Conservation (phyloP, 2,797 vertebrate genomes). For the Bradypodion pumilum region DNA sequence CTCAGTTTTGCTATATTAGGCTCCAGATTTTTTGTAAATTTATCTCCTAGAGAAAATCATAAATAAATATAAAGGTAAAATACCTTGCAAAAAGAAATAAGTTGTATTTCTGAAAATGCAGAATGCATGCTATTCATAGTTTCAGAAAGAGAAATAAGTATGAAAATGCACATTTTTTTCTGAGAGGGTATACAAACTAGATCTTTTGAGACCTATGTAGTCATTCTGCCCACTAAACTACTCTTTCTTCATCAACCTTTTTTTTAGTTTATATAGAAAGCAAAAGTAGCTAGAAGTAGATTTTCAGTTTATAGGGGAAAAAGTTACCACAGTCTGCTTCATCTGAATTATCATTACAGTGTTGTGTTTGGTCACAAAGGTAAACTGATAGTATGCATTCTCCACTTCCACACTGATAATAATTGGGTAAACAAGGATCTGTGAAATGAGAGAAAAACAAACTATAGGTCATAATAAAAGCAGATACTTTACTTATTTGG, state of each 20-base stretch:
- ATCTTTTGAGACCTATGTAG: neutral
- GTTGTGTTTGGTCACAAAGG: conserved; percentile 77
- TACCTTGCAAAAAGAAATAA: neutral
- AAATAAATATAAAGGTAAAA: neutral
- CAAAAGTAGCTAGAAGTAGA: no score
- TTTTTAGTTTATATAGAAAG: neutral
- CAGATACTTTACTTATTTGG: neutral
- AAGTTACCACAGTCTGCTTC: conserved; percentile 85
- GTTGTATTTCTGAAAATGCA: neutral
- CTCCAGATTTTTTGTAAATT: neutral
- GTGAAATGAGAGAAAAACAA: conserved; percentile 2
- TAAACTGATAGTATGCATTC: conserved; percentile 76
- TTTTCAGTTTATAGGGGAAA: conserved; percentile 16
- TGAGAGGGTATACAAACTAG: no score
- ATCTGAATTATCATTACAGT: conserved; percentile 87
- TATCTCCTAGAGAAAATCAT: neutral
- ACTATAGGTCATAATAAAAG: neutral
- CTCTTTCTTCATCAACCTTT: neutral
- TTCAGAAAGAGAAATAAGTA: neutral
- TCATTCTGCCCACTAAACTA: no score
- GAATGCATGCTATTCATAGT: no score
- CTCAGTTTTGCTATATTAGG: no score
- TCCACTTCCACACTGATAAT: conserved; percentile 83
- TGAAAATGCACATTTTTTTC: neutral
- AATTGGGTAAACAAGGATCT: conserved; percentile 79